Base-by-base conservation (phyloP, 2,113 vertebrate genomes). In the Pseudorasbora parva region DNA sequence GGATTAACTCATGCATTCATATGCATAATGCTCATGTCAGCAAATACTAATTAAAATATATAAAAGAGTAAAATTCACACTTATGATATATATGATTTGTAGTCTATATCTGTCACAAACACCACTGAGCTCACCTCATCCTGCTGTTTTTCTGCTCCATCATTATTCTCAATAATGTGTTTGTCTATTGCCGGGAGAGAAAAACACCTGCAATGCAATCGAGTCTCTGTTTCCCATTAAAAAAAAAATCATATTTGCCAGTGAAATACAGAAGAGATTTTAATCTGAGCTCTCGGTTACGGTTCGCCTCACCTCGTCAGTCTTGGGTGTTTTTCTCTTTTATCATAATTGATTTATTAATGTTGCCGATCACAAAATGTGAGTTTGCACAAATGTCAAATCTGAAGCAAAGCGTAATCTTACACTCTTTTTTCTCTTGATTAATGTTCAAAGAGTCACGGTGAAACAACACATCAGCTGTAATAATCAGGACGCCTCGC, bases 221-320 rank as follows among this genome's bases (percentile, higher is more conserved):
- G 37, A 21, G 62, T 27, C 83, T 86, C 49, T 37, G 69, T 57
- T 86, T 84, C 84, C 80, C 71, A 86, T 84, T 86, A 69, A 84
- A 84, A 37, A n/a, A 76, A 30, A 37, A 54, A 81, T 86, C 41
- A 76, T 76, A 83, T 81, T 86, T 81, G 62, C 62, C 68, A 33
- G 79, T 45, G 60, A 81, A 78, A 56, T 81, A 68, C 21, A 62
- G 41, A 81, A 56, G 60, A 68, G 49, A 59, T 56, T 59, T 72
- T 43, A 68, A 83, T 83, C 21, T 33, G 56, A 5, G 47, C 60
- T 45, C 45, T 74, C 25, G 10, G 8, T 77, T 37, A 41, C 30
- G 23, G 57, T 78, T 78, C 75, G 43, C 51, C 54, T 27, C 76
- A 25, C 57, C 54, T 56, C n/a, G 30, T 6, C 56, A 59, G 41